These are phyloP conservation scores for Hylia prasina DNA, from an alignment of 2,113 vertebrate species.

Conservation along the genomic window DNA sequence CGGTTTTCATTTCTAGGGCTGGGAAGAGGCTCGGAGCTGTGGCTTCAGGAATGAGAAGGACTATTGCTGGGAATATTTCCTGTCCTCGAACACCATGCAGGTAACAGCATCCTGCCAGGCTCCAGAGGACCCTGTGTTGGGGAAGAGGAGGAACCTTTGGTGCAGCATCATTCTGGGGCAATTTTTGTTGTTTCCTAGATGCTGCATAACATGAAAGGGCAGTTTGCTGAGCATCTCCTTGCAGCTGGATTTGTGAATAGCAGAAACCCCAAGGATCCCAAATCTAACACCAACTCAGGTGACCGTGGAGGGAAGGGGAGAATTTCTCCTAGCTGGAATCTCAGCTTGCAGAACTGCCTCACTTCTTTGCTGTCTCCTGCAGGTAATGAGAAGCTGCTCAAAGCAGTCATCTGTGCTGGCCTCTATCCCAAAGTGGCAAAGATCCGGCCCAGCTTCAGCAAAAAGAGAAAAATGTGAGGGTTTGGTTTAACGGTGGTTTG, in stretches of 20 bases:
- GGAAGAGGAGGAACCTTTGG: not conserved
- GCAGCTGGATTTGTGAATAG: conserved; percentile 89
- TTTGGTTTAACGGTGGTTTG: not conserved
- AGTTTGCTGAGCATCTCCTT: conserved; percentile 95
- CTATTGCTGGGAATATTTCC: conserved; percentile 96
- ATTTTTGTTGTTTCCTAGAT: conserved; percentile 73
- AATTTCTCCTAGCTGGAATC: not conserved
- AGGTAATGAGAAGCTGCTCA: conserved; percentile 98
- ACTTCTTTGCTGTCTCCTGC: not conserved
- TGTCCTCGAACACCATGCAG: conserved; percentile 93
- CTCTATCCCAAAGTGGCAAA: conserved; percentile 98
- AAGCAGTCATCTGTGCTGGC: conserved; percentile 95
- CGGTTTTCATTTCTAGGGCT: conserved; percentile 76
- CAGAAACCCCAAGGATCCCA: conserved; percentile 85
- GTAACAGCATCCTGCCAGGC: conserved; percentile 65
- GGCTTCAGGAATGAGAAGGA: conserved; percentile 87
- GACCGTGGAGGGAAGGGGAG: not conserved
- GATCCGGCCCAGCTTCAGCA: conserved; percentile 87
- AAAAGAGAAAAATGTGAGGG: conserved; percentile 90
- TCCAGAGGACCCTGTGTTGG: not conserved
- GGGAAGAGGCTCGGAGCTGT: conserved; percentile 85
- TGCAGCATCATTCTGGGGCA: not conserved
- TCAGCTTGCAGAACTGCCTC: not conserved
- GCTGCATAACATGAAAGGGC: conserved; percentile 96
- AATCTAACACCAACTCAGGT: conserved; percentile 95